phyloP scores from a whole-genome alignment of 2,113 vertebrate genomes.

The Deroptyus accipitrinus region DNA sequence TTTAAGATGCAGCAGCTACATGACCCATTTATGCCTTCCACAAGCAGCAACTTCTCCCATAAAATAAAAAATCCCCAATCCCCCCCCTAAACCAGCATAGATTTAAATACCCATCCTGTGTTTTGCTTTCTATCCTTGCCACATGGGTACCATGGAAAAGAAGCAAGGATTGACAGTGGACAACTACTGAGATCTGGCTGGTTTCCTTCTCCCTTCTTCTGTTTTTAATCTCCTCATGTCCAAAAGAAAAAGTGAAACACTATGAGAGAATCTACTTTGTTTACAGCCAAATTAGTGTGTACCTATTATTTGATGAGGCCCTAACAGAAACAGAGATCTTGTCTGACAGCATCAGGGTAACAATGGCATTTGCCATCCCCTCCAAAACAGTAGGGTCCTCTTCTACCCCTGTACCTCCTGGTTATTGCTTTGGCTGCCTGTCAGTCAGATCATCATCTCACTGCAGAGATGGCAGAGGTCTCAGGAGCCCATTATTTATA shows the following conservation, averaged over 20 bases:
- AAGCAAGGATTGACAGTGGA: neutral
- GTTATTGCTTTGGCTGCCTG: neutral
- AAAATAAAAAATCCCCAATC: neutral
- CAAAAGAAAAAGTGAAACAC: neutral
- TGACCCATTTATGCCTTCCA: conserved; percentile 66
- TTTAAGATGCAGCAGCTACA: conserved; percentile 55
- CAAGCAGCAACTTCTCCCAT: conserved; percentile 15
- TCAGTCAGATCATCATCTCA: neutral
- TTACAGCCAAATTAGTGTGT: neutral
- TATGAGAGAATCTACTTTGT: neutral
- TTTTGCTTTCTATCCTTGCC: neutral
- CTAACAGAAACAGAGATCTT: neutral
- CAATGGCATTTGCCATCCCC: neutral
- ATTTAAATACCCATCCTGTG: neutral
- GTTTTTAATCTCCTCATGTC: neutral
- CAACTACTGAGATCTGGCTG: neutral
- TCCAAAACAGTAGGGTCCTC: neutral
- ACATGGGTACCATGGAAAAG: neutral
- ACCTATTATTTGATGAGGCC: neutral
- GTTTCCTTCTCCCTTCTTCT: neutral
- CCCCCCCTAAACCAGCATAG: neutral
- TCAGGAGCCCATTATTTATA: neutral
- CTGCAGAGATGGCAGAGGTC: neutral
- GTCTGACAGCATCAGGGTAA: neutral
- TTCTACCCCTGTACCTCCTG: accelerated